Base-by-base conservation (phyloP, 92 coral and sea anemone genomes). In the Epizoanthus illoricatus region DNA sequence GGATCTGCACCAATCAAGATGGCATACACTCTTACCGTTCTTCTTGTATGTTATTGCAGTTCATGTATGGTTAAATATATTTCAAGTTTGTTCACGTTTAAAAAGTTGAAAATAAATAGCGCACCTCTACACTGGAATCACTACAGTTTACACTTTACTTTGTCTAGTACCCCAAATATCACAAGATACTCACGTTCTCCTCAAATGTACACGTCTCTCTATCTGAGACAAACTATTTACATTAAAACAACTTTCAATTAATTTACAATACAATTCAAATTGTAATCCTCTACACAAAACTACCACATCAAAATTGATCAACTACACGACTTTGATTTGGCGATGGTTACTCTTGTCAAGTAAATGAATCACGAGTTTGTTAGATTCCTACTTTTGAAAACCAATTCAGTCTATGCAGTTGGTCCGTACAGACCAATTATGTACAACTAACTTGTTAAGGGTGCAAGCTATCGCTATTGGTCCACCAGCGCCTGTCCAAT, bases 41-140 rank as follows among this genome's bases (percentile, higher is more conserved):
- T 70, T 18, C 19, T n/a, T 7, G 39, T 52, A 28, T 39, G 15
- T 12, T 73, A 28, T 47, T 8, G 36, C 16, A 24, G 19, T 28
- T 45, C 23, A 12, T 47, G 7, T 73, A 19, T 43, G 33, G 19
- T 40, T 24, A 13, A 73, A 33, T 19, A 47, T 47, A 56, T 43
- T 71, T 21, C 16, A 69, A 23, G 9, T 59, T 68, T 5, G 19
- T 72, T 10, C 23, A 95, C 95, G 75, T 95, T 89, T 88, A 95
- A 93, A 85, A 91, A 93, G 54, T 88, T 93, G 56, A 97, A 80
- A 7, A 95, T 91, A 6, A 72, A 98, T 52, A 52, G 56, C 56
- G 56, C 56, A 12, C 16, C 12, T 49, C 56, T 49, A 8, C 0
- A 49, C 56, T 11, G 56, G 56, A 52, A 52, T 52, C 56, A 52